phyloP scores from a whole-genome alignment of 2,888 invertebrate genomes.

The Lutraria lutraria region DNA sequence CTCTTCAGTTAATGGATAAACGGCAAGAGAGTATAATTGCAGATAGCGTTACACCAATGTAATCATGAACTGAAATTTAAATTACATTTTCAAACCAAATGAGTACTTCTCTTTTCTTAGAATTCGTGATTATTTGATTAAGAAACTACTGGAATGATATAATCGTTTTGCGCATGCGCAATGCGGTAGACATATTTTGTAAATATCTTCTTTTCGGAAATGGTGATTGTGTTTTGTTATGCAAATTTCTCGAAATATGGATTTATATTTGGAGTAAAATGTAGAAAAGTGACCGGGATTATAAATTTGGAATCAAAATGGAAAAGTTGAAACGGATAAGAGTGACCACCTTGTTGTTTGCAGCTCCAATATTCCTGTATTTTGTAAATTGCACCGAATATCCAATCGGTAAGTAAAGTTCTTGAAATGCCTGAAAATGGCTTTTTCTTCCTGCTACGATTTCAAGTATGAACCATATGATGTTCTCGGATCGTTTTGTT shows the following conservation, averaged over 20 bases:
- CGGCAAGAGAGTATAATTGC: constrained; percentile 55
- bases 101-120: constrained; percentile 52
- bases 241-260: constrained; percentile 40
- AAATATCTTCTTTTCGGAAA: constrained; percentile 51
- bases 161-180: constrained; percentile 64
- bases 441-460: neutral
- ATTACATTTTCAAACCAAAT: constrained; percentile 62
- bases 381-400: constrained; percentile 52
- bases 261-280: constrained; percentile 41
- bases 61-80: constrained; percentile 60
- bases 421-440: constrained; percentile 6
- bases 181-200: constrained; percentile 32
- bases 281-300: constrained; percentile 23
- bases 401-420: constrained; percentile 54
- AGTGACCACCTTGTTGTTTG: constrained; percentile 9
- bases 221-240: constrained; percentile 45
- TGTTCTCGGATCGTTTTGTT: neutral
- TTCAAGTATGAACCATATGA: neutral
- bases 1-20: constrained; percentile 55
- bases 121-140: constrained; percentile 66
- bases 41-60: constrained; percentile 48
- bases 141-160: constrained; percentile 60
- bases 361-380: constrained; percentile 46
- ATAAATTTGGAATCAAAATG: constrained; percentile 30
- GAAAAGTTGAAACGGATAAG: constrained; percentile 26